Conservation (phyloP, 2,888 invertebrate genomes). For the Hirtodrosophila alboralis region DNA sequence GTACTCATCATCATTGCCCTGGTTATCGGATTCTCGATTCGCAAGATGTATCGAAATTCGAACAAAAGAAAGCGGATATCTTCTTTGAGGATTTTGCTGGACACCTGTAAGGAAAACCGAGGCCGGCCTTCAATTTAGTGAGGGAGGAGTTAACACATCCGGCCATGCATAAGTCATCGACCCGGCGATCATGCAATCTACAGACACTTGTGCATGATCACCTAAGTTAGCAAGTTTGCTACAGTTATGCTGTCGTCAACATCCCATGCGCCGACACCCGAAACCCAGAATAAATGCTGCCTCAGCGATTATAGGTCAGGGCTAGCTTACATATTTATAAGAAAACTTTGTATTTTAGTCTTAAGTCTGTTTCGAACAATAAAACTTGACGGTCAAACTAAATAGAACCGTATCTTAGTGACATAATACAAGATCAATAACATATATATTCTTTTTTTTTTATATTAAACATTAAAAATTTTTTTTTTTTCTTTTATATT, state of each 20-base stretch:
- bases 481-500: too few relatives aligned
- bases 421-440: not conserved
- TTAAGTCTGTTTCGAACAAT: not conserved
- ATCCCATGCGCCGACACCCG: not conserved
- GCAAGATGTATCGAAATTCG: not conserved
- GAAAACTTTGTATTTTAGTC: not conserved
- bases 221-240: not conserved
- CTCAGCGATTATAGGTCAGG: not conserved
- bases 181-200: too few relatives aligned
- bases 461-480: too few relatives aligned
- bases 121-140: not conserved
- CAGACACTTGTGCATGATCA: too few relatives aligned
- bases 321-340: not conserved
- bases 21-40: not conserved
- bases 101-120: not conserved
- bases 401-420: not conserved
- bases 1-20: not conserved
- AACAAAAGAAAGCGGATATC: slow-evolving; percentile 1
- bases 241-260: not conserved
- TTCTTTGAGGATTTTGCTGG: not conserved
- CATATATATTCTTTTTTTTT: too few relatives aligned
- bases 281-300: not conserved
- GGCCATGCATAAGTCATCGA: too few relatives aligned
- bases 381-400: not conserved
- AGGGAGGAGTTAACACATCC: slow-evolving; percentile 1